Conservation (phyloP, 1,140 invertebrate genomes). For the Drosophila littoralis region DNA sequence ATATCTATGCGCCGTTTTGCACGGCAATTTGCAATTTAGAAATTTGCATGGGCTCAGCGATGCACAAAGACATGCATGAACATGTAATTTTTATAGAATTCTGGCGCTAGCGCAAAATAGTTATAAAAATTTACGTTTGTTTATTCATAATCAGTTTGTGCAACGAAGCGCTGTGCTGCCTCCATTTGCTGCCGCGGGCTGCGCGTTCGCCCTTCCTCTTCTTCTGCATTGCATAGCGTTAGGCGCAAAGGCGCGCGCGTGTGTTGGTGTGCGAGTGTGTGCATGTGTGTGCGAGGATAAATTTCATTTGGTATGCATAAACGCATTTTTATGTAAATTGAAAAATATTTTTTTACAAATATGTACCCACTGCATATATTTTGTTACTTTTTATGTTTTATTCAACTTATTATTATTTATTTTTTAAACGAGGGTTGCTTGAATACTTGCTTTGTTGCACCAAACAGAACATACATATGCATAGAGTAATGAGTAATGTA, state of each 20-base stretch:
- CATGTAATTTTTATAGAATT: conserved; percentile 71
- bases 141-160: conserved; percentile 82
- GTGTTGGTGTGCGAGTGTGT: background rate
- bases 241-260: conserved; percentile 52
- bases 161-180: conserved; percentile 61
- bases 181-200: conserved; percentile 24
- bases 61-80: conserved; percentile 74
- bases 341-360: conserved; percentile 72
- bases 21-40: conserved; percentile 20
- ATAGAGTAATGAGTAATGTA: no score
- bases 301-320: conserved; percentile 77
- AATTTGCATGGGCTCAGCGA: conserved; percentile 41
- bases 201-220: conserved; percentile 19
- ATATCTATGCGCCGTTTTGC: conserved; percentile 24
- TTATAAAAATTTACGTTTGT: conserved; percentile 73
- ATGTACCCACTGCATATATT: conserved; percentile 3
- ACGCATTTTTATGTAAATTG: conserved; percentile 81
- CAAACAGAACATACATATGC: no score
- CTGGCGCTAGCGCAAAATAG: conserved; percentile 49
- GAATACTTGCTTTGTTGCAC: background rate
- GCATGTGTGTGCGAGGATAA: conserved; percentile 37
- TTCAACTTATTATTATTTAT: conserved; percentile 4
- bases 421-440: background rate
- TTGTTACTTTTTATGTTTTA: conserved; percentile 8
- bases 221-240: conserved; percentile 51